These are phyloP conservation scores for Linepithema humile DNA, from an alignment of 1,140 invertebrate species.

Conservation along the genomic window DNA sequence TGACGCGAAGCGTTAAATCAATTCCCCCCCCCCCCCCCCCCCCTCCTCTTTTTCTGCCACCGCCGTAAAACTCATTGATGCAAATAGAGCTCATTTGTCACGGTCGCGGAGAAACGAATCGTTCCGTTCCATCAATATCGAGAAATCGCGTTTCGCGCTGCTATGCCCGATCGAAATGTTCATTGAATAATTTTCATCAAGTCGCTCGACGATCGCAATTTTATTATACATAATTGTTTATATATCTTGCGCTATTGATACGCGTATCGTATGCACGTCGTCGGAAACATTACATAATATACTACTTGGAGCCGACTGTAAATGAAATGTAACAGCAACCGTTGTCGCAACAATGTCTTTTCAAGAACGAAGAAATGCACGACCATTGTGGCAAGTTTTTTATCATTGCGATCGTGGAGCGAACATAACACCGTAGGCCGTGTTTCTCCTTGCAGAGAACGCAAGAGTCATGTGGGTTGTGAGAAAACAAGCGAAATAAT, in stretches of 20 bases:
- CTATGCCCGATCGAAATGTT: background rate
- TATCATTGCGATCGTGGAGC: constrained; percentile 64
- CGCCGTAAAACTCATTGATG: constrained; percentile 17
- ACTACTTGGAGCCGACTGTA: constrained; percentile 11
- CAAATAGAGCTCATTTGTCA: constrained; percentile 64
- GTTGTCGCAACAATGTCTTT: constrained; percentile 21
- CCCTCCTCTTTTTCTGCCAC: constrained; percentile 29
- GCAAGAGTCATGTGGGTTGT: constrained; percentile 62
- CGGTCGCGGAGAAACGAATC: constrained; percentile 25
- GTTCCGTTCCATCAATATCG: constrained; percentile 36
- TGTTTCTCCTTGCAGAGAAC: constrained; percentile 37
- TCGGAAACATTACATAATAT: constrained; percentile 38
- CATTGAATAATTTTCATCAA: constrained; percentile 9
- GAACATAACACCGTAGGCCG: constrained; percentile 48
- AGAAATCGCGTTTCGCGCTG: constrained; percentile 2
- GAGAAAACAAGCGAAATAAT: constrained; percentile 72
- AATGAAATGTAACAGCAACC: constrained; percentile 53
- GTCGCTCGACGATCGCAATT: background rate
- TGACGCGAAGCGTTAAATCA: constrained; percentile 60
- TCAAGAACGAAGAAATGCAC: background rate
- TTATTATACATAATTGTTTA: background rate
- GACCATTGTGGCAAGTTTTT: constrained; percentile 52
- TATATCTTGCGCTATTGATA: background rate
- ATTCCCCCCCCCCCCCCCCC: no score
- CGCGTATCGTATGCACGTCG: background rate